Evolutionary conservation across 92 coral and sea anemone species (phyloP).

Genomic region (Epizoanthus ramosus): DNA sequence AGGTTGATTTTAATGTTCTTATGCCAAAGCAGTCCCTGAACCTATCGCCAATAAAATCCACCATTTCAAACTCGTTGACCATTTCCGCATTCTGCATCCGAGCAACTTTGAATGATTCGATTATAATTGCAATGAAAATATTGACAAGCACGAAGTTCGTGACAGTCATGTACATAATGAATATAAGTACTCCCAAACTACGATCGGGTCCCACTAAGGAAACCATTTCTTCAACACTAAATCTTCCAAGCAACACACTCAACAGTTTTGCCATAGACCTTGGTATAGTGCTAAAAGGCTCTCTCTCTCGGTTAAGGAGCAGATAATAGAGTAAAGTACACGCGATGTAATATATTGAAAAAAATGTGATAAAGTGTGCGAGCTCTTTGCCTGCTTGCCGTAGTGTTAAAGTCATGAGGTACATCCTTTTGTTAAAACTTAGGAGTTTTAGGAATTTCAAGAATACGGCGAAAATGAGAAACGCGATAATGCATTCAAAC

Average conservation of each 20-base stretch:
- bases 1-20: slow-evolving; percentile 47
- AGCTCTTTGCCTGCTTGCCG: slow-evolving; percentile 73
- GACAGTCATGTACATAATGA: slow-evolving; percentile 71
- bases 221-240: slow-evolving; percentile 65
- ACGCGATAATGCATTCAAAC: slow-evolving; percentile 80
- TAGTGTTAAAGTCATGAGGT: slow-evolving; percentile 76
- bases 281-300: slow-evolving; percentile 69
- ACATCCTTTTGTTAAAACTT: slow-evolving; percentile 91
- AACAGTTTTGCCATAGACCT: slow-evolving; percentile 77
- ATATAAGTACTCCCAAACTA: slow-evolving; percentile 62
- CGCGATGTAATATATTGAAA: slow-evolving; percentile 64
- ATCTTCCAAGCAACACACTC: slow-evolving; percentile 81
- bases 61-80: slow-evolving; percentile 79
- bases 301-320: slow-evolving; percentile 64
- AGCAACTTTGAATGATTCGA: slow-evolving; percentile 76
- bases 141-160: slow-evolving; percentile 84
- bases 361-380: slow-evolving; percentile 54
- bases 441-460: slow-evolving; percentile 79
- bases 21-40: slow-evolving; percentile 75
- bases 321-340: slow-evolving; percentile 74
- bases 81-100: slow-evolving; percentile 44
- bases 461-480: slow-evolving; percentile 63
- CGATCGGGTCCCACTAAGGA: slow-evolving; percentile 50
- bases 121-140: slow-evolving; percentile 76
- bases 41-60: slow-evolving; percentile 72